These are phyloP conservation scores for Apodemia zela DNA, from an alignment of 2,888 invertebrate species.

Conservation along the genomic window DNA sequence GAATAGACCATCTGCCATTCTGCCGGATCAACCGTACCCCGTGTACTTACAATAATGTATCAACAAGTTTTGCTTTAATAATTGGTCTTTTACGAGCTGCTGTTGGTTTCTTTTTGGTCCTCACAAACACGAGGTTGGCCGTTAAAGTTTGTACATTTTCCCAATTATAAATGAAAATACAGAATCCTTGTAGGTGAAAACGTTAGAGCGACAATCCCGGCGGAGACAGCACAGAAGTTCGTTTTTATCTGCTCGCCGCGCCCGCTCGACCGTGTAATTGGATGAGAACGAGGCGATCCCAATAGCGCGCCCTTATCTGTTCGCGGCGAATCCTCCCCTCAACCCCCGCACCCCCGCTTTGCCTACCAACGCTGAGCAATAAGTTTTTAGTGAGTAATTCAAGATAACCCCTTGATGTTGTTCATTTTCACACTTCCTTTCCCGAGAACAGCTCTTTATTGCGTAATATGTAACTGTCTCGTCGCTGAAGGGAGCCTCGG, in stretches of 20 bases:
- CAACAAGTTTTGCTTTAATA: no score
- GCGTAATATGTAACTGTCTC: slow-evolving; percentile 80
- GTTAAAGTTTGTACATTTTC: background rate
- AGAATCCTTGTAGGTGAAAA: slow-evolving; percentile 65
- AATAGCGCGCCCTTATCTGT: slow-evolving; percentile 80
- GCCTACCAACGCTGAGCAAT: slow-evolving; percentile 57
- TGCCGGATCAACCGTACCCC: no score
- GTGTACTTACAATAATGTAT: no score
- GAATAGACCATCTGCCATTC: no score
- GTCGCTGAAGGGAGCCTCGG: slow-evolving; percentile 70
- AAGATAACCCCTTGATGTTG: slow-evolving; percentile 81
- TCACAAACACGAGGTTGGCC: no score
- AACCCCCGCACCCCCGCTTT: slow-evolving; percentile 38
- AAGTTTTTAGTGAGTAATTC: slow-evolving; percentile 81
- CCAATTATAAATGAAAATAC: slow-evolving; percentile 16
- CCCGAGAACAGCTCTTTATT: slow-evolving; percentile 81
- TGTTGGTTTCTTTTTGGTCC: no score
- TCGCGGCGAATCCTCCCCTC: slow-evolving; percentile 70
- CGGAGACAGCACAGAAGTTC: slow-evolving; percentile 66
- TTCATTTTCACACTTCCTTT: slow-evolving; percentile 81
- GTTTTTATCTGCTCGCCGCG: slow-evolving; percentile 75
- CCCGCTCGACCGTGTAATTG: slow-evolving; percentile 80
- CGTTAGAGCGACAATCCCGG: slow-evolving; percentile 76
- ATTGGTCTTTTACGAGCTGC: no score
- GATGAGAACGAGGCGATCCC: slow-evolving; percentile 80